These are phyloP conservation scores for Drosophila hamatofila DNA, from an alignment of 2,888 invertebrate species.

Conservation along the genomic window DNA sequence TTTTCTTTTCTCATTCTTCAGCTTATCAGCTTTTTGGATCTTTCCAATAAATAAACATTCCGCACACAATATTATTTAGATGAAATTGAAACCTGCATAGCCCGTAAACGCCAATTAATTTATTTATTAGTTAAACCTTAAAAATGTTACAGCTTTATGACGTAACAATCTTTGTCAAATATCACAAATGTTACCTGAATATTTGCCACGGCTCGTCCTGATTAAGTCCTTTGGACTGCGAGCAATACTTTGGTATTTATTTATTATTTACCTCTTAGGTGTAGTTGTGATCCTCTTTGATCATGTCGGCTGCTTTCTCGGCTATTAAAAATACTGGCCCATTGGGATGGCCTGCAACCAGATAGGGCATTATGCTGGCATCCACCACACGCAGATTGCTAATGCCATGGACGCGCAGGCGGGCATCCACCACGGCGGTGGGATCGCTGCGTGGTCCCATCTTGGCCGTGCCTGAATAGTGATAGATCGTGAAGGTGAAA, in stretches of 20 bases:
- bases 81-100: no score
- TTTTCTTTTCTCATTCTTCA: not conserved
- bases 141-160: not conserved
- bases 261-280: conserved; percentile 12
- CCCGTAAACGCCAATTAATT: no score
- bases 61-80: not conserved
- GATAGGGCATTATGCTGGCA: conserved; percentile 86
- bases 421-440: conserved; percentile 88
- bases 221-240: no score
- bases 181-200: not conserved
- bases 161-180: not conserved
- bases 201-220: not conserved
- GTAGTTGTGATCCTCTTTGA: conserved; percentile 85
- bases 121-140: not conserved
- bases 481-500: conserved; percentile 88
- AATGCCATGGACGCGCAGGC: conserved; percentile 86
- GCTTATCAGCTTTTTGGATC: not conserved
- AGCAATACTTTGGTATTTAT: conserved; percentile 2
- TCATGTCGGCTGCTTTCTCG: conserved; percentile 87
- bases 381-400: conserved; percentile 86
- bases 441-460: conserved; percentile 88
- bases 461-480: conserved; percentile 88
- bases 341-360: conserved; percentile 87
- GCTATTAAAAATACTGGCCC: conserved; percentile 87
- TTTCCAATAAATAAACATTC: not conserved